Conservation (phyloP, 2,113 vertebrate species). For the Heteronetta atricapilla region DNA sequence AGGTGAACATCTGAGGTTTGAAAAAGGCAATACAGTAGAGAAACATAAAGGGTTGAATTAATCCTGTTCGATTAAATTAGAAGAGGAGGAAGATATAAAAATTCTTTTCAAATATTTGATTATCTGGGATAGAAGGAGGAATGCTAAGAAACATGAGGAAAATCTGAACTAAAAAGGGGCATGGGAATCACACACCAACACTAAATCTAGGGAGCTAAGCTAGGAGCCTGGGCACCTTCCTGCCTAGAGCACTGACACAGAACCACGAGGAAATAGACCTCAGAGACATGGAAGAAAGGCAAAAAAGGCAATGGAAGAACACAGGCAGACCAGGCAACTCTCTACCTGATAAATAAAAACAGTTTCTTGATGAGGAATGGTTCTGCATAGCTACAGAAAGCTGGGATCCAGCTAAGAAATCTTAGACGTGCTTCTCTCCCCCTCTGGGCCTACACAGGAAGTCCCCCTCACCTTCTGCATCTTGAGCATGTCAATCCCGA, state of each 20-base stretch:
- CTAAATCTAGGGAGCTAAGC: not conserved
- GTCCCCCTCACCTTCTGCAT: constrained; percentile 91
- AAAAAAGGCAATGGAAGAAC: not conserved
- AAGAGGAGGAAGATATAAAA: not conserved
- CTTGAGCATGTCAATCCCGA: constrained; percentile 98
- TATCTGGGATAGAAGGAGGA: not conserved
- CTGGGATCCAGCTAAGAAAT: not conserved
- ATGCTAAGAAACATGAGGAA: not conserved
- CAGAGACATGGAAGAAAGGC: not conserved
- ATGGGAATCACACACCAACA: not conserved
- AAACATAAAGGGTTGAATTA: not conserved
- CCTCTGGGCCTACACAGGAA: not conserved
- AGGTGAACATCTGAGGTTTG: not conserved
- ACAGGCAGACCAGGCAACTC: not conserved
- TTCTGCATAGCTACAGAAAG: not conserved
- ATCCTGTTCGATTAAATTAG: not conserved
- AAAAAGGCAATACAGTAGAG: not conserved
- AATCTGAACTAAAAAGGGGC: not conserved
- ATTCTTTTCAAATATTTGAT: not conserved
- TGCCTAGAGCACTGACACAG: not conserved
- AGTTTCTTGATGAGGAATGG: not conserved
- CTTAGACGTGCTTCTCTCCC: not conserved
- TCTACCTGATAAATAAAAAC: not conserved
- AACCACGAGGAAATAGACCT: not conserved
- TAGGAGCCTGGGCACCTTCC: not conserved